Evolutionary conservation across 2,888 invertebrate species (phyloP), one percentile per base, ranked within the genome.

Genomic region (Ptychoptera contaminata): DNA sequence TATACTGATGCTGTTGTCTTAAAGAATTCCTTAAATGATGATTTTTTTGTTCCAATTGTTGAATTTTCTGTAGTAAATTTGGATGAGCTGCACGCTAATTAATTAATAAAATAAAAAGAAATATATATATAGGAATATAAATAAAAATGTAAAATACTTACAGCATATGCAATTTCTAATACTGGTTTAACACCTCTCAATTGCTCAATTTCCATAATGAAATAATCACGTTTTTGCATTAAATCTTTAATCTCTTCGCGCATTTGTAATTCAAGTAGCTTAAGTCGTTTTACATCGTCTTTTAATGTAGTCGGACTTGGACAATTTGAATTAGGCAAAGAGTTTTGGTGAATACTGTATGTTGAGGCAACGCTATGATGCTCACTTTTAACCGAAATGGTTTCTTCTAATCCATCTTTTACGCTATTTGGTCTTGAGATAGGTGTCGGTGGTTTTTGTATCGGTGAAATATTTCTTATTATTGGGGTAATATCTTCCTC

Each of bases 1-100:
- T 71, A 53, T 75, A 72, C 44, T 72, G 70, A 54, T 78, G 77
- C 54, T 78, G 77, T 54, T 74, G 74, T 48, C 74, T 72, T 47
- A 78, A 65, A 42, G 73, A 71, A 50, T 71, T 63, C 58, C 77
- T 75, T 48, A 79, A 60, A 59, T 74, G 74, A 50, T 74, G 69
- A 57, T 76, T 74, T 49, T 73, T 70, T 52, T 76, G 69, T 55
- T 79, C 79, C 52, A 79, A 67, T 51, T 63, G 62, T 48, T 65
- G 65, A n/a, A 66, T 59, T 50, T 61, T 54, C 51, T 65, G 66
- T 48, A 62, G 58, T 44, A 66, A 52, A 37, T 60, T 59, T 31
- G 65, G 65, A 58, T 66, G 65, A 43, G 61, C 57, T 14, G 66
- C 60, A 39, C 66, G 58, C 65, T 65, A 45, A 38, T 40, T 46